Base-by-base conservation (phyloP, 2,888 invertebrate genomes). In the Ophioninae sp. region DNA sequence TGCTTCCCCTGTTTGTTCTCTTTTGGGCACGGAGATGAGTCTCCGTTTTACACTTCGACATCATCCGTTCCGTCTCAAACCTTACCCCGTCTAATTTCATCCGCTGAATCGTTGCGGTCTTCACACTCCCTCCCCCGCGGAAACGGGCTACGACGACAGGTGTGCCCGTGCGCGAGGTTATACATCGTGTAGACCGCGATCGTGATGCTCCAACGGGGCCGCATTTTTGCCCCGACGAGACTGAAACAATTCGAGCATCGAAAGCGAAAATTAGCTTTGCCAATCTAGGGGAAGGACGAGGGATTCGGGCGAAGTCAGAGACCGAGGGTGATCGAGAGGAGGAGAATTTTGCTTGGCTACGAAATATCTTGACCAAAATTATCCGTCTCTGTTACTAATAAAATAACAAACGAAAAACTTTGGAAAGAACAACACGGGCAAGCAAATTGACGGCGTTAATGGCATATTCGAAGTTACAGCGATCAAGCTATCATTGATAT, bases 241-340 rank as follows among this genome's bases (percentile, higher is more conserved):
- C 39, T 39, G 70, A 73, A 79, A 59, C 75, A 75, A 82, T 69
- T 73, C 79, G 82, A 81, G 72, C 81, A 72, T 30, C 65, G 68
- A 84, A 79, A 79, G 76, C 76, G 67, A 62, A 72, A 79, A 81
- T 81, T 79, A 84, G 75, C 76, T 79, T 84, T 84, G 79, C 74
- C 73, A 74, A 82, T 78, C 62, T 78, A 41, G 57, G 13, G 10
- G 21, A 37, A 10, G 68, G 39, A 41, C 57, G 20, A 20, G 41
- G 37, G 50, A n/a, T 74, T 64, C 74, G 37, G 44, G 37, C 7
- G 17, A 21, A 44, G 17, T 20, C n/a, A 68, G 44, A 17, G n/a
- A 13, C 13, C 0, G 37, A 65, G 21, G 13, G 39, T 39, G 44
- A 57, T 30, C 30, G 20, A n/a, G 20, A 50, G 13, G 13, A 50